Conservation (phyloP, 2,888 invertebrate genomes). For the Mesorhabditis spiculigera region DNA sequence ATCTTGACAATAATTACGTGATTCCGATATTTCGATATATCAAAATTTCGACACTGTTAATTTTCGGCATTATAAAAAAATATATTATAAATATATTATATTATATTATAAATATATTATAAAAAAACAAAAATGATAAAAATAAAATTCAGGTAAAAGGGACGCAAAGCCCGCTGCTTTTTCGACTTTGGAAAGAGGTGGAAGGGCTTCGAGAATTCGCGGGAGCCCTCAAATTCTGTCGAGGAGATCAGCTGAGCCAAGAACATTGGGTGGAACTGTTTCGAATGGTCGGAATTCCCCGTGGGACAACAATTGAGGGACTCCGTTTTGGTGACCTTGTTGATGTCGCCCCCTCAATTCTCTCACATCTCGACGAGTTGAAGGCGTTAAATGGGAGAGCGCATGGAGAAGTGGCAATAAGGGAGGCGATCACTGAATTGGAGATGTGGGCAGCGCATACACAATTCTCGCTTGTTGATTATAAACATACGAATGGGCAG, state of each 20-base stretch:
- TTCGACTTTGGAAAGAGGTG: constrained; percentile 73
- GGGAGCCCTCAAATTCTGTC: constrained; percentile 39
- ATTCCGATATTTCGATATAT: no score
- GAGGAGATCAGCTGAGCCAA: constrained; percentile 80
- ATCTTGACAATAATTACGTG: no score
- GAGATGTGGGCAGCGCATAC: constrained; percentile 86
- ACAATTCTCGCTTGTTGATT: constrained; percentile 72
- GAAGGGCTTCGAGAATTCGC: constrained; percentile 67
- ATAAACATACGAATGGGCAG: constrained; percentile 72
- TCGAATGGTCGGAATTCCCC: constrained; percentile 70
- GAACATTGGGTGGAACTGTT: constrained; percentile 91
- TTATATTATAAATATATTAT: no score
- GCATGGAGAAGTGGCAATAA: constrained; percentile 81
- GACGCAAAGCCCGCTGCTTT: constrained; percentile 64
- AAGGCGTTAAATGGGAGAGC: constrained; percentile 67
- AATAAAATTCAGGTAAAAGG: not conserved
- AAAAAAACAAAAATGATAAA: no score
- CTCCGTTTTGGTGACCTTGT: constrained; percentile 79
- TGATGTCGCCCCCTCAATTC: constrained; percentile 61
- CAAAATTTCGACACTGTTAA: no score
- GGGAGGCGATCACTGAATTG: constrained; percentile 86
- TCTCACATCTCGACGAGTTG: constrained; percentile 67
- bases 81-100: no score
- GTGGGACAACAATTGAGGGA: constrained; percentile 73
- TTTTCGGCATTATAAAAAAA: no score